phyloP scores from a whole-genome alignment of 2,797 vertebrate species.

The Perodicticus potto region DNA sequence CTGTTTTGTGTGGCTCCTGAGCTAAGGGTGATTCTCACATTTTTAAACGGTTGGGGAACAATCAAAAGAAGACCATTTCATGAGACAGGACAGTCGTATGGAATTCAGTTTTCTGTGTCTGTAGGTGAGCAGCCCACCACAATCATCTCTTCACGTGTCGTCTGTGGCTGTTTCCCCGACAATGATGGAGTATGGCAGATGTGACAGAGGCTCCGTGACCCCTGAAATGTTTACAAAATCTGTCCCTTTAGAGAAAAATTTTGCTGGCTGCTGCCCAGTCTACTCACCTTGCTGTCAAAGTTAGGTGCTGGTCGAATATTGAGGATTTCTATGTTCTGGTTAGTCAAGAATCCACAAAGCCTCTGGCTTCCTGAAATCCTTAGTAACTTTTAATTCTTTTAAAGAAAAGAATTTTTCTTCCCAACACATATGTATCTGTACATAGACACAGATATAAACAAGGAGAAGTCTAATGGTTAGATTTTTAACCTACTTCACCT shows the following conservation, averaged over 20 bases:
- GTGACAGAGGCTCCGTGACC: rapidly evolving
- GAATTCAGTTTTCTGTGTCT: neutral
- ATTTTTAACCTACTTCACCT: neutral
- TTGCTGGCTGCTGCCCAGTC: rapidly evolving
- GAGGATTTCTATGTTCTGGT: neutral
- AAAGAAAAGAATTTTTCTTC: no score
- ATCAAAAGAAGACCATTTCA: neutral
- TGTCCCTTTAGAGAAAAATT: neutral
- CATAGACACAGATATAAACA: neutral
- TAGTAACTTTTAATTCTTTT: neutral
- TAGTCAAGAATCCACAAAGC: no score
- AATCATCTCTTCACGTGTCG: rapidly evolving
- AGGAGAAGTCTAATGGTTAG: neutral
- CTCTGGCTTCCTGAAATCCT: neutral
- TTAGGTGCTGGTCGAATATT: rapidly evolving
- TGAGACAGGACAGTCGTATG: neutral
- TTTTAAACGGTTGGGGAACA: neutral
- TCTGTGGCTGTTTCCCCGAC: rapidly evolving
- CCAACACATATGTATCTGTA: rapidly evolving
- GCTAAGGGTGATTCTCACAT: neutral
- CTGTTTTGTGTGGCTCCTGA: neutral
- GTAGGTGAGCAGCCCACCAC: rapidly evolving
- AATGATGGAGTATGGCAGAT: rapidly evolving
- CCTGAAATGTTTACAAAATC: rapidly evolving
- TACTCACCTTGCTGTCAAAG: rapidly evolving